phyloP scores from a whole-genome alignment of 2,888 invertebrate genomes.

The Germaria angustata region DNA sequence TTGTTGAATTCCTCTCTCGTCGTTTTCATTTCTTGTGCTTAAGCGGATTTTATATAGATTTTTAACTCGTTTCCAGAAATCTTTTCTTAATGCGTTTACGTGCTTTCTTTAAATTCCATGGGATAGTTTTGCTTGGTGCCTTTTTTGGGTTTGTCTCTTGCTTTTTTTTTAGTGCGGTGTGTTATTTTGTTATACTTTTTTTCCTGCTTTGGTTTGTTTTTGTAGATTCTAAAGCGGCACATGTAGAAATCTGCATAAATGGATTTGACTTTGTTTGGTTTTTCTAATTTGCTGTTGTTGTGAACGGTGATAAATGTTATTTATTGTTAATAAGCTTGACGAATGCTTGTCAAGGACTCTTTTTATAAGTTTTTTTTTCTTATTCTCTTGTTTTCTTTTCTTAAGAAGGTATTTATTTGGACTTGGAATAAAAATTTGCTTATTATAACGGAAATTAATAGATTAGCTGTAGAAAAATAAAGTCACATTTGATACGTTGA shows the following conservation, averaged over 20 bases:
- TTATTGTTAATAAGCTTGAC: conserved; percentile 67
- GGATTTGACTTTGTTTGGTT: conserved; percentile 17
- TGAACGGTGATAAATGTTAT: conserved; percentile 63
- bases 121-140: conserved; percentile 54
- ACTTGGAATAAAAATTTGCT: background rate
- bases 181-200: background rate
- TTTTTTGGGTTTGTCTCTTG: conserved; percentile 48
- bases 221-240: conserved; percentile 12
- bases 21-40: conserved; percentile 10
- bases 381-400: background rate
- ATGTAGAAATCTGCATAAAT: conserved; percentile 46
- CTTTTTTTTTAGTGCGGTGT: background rate
- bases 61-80: conserved; percentile 65
- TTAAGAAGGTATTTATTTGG: background rate
- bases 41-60: conserved; percentile 37
- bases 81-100: conserved; percentile 59
- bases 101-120: conserved; percentile 64
- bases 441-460: conserved; percentile 49
- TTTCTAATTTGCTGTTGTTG: background rate
- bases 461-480: background rate
- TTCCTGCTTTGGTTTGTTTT: conserved; percentile 19
- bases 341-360: conserved; percentile 67
- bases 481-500: background rate
- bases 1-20: conserved; percentile 1
- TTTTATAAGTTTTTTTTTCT: conserved; percentile 1